Evolutionary conservation across 2,797 vertebrate genomes (phyloP).

Genomic region (Pseudotriccus pelzelni): DNA sequence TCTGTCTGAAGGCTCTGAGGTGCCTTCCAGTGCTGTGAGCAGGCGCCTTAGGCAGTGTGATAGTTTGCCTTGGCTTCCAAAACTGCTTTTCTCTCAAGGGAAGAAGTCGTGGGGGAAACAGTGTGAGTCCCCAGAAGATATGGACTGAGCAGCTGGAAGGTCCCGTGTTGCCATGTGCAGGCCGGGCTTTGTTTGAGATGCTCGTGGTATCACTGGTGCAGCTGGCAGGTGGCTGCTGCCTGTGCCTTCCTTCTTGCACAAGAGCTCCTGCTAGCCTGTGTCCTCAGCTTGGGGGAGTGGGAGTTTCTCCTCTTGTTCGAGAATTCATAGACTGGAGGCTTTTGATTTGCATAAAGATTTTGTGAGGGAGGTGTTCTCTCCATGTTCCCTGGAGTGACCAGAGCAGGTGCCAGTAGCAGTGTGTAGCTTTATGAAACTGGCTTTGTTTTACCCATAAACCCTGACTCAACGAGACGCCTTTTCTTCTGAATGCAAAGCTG

Average conservation of each 20-base stretch:
- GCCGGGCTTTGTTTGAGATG: background rate
- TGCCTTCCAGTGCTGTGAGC: background rate
- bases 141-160: background rate
- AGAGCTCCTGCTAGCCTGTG: background rate
- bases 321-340: background rate
- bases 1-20: background rate
- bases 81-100: background rate
- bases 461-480: background rate
- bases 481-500: background rate
- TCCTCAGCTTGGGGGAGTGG: background rate
- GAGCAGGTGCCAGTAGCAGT: background rate
- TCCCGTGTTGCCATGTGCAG: background rate
- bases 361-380: background rate
- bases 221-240: background rate
- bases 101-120: background rate
- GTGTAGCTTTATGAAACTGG: background rate
- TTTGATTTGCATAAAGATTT: background rate
- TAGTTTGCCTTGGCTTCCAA: background rate
- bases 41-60: accelerated
- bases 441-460: background rate
- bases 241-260: background rate
- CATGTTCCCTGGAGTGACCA: background rate
- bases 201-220: accelerated
- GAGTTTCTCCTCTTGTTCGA: background rate
- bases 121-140: background rate